Conservation (phyloP, 2,113 vertebrate species). For the Stigmatopora nigra region DNA sequence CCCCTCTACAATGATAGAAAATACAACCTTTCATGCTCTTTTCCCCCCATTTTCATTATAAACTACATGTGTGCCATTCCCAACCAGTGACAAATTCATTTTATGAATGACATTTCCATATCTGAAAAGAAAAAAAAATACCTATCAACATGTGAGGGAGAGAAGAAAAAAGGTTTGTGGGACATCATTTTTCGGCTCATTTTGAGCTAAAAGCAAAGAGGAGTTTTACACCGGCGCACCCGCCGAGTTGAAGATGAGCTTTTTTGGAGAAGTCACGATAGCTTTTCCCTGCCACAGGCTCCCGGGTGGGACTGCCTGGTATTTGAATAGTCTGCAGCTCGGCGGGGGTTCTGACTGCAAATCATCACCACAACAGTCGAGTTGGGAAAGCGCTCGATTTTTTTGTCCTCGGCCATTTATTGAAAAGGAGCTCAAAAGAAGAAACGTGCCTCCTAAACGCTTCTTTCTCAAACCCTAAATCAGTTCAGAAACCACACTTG, state of each 20-base stretch:
- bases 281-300: constrained; percentile 37
- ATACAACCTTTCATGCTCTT: neutral
- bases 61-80: too few species aligned
- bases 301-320: constrained; percentile 42
- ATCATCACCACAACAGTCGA: constrained; percentile 44
- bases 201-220: constrained; percentile 37
- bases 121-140: constrained; percentile 1
- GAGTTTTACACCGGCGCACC: constrained; percentile 33
- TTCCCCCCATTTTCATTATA: too few species aligned
- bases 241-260: constrained; percentile 54
- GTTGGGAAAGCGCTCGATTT: constrained; percentile 23
- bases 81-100: neutral
- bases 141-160: neutral
- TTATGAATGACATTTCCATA: neutral
- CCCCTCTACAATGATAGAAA: neutral
- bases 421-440: neutral
- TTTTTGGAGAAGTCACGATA: constrained; percentile 41
- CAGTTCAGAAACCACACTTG: neutral
- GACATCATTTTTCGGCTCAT: constrained; percentile 35
- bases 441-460: neutral
- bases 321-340: constrained; percentile 46
- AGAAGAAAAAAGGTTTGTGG: neutral
- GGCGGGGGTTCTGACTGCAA: constrained; percentile 47
- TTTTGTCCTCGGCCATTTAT: constrained; percentile 5
- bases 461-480: neutral